A percentile compares a stretch with the other conserved stretches of the same genome.
Evolutionary conservation across 1,140 invertebrate genomes (phyloP).

Genomic region (Cepaea nemoralis): DNA sequence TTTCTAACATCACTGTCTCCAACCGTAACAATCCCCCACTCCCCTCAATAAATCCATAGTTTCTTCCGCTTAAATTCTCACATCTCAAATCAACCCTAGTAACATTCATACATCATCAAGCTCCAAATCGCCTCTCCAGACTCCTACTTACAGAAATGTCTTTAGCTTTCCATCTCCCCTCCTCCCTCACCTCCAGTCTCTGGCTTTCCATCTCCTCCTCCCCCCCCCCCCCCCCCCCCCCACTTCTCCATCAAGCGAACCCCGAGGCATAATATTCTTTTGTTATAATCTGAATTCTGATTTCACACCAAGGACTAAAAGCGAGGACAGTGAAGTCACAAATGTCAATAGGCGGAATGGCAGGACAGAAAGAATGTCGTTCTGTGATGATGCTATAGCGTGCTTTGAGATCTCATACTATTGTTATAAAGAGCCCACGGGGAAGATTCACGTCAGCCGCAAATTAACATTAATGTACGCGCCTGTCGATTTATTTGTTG

Average conservation of each 20-base stretch:
- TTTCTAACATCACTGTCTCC: not conserved
- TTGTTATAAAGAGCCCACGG: constrained; percentile 18
- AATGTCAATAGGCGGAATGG: not conserved
- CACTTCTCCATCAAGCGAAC: too few relatives aligned
- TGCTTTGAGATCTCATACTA: not conserved
- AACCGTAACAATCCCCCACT: not conserved
- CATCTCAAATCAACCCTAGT: not conserved
- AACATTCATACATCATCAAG: too few relatives aligned
- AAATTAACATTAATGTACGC: constrained; percentile 26
- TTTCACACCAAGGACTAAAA: not conserved
- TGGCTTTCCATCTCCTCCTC: not conserved
- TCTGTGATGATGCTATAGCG: not conserved
- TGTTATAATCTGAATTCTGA: too few relatives aligned
- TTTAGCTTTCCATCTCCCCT: not conserved
- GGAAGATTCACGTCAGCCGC: not conserved
- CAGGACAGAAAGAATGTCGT: not conserved
- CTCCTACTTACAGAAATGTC: too few relatives aligned
- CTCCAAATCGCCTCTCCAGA: too few relatives aligned
- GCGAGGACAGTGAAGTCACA: not conserved
- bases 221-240: not conserved
- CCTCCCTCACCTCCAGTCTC: not conserved
- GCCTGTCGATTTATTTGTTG: constrained; percentile 8
- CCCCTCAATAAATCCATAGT: not conserved
- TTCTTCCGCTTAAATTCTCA: not conserved
- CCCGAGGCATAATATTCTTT: not conserved